Conservation (phyloP, 2,797 vertebrate genomes). For the Danio kyathit region DNA sequence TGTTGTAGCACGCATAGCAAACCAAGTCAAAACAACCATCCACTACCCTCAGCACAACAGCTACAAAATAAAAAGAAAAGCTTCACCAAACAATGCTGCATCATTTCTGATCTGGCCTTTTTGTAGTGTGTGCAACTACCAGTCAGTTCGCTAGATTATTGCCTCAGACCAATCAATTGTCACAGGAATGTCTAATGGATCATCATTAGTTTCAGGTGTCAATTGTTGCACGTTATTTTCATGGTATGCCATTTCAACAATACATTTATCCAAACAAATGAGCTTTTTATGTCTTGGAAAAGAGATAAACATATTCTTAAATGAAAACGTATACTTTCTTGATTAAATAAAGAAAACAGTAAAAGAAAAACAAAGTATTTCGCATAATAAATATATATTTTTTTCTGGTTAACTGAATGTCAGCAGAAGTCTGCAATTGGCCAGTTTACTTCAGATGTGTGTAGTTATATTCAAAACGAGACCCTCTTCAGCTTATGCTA, state of each 20-base stretch:
- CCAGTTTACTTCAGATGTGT: conserved; percentile 43
- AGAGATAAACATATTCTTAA: no score
- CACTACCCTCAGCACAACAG: fast-evolving
- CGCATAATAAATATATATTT: no score
- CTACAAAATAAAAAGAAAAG: neutral
- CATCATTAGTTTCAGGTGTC: conserved; percentile 13
- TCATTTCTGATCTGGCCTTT: neutral
- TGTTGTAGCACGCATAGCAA: neutral
- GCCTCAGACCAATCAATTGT: neutral
- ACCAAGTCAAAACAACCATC: neutral
- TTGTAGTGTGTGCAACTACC: neutral
- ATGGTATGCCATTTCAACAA: neutral
- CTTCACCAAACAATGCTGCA: fast-evolving
- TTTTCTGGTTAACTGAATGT: no score
- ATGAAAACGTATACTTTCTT: no score
- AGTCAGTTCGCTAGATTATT: neutral
- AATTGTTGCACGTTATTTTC: neutral
- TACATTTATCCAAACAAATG: no score
- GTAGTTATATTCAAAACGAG: neutral
- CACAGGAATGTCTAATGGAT: neutral
- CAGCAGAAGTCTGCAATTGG: no score
- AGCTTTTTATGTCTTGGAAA: no score
- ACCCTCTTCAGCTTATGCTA: conserved; percentile 48
- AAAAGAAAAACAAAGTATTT: no score
- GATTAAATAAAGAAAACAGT: no score